These are phyloP conservation scores for Columbina picui DNA, from an alignment of 2,113 vertebrate genomes.

Conservation along the genomic window DNA sequence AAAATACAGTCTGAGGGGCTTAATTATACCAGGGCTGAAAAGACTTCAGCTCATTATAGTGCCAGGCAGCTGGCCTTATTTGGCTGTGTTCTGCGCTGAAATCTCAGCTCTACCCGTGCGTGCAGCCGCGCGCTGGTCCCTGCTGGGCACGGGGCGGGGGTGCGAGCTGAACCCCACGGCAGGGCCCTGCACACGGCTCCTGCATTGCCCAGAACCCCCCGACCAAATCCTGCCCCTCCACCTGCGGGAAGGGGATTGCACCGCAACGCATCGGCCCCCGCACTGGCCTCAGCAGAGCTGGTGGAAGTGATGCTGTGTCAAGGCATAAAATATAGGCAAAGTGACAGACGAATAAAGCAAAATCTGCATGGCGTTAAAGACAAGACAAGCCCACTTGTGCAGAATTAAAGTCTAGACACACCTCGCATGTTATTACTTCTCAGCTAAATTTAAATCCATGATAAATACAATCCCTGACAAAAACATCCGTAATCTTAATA, in stretches of 20 bases:
- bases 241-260: background rate
- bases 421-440: conserved; percentile 29
- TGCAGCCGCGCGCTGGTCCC: background rate
- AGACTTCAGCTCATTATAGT: conserved; percentile 47
- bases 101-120: background rate
- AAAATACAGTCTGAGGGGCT: conserved; percentile 41
- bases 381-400: background rate
- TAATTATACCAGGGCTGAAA: conserved; percentile 52
- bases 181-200: accelerated
- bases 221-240: background rate
- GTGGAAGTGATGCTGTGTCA: accelerated
- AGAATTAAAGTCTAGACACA: conserved; percentile 19
- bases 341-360: background rate
- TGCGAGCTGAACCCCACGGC: accelerated
- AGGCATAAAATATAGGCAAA: background rate
- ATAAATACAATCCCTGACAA: conserved; percentile 60
- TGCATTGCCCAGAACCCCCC: too few relatives aligned
- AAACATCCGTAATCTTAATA: conserved; percentile 55
- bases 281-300: accelerated
- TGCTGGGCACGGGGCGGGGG: background rate
- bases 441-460: conserved; percentile 56
- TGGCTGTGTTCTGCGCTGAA: background rate
- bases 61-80: conserved; percentile 9
- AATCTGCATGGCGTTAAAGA: background rate
- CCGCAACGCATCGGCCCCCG: accelerated